These are phyloP conservation scores for Xiphias gladius DNA, from an alignment of 2,113 vertebrate species.

Conservation along the genomic window DNA sequence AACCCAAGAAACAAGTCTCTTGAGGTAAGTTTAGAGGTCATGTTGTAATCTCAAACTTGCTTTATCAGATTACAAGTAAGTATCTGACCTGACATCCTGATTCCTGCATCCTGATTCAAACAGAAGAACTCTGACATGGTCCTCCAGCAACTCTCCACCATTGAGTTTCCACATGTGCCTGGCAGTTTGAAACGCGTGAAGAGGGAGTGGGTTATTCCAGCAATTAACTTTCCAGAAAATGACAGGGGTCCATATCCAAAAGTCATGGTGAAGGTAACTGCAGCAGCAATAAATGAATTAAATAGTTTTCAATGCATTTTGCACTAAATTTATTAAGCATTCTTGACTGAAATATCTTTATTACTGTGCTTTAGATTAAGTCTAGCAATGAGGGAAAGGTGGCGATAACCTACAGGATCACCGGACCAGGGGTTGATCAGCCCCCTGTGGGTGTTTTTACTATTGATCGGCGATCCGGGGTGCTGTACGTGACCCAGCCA, in stretches of 20 bases:
- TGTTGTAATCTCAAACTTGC: neutral
- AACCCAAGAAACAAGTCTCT: neutral
- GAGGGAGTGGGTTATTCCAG: conserved; percentile 76
- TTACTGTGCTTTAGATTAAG: conserved; percentile 60
- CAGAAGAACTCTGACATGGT: neutral
- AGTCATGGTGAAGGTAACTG: conserved; percentile 62
- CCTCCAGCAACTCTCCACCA: neutral
- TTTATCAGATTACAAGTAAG: neutral
- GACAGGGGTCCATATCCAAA: conserved; percentile 67
- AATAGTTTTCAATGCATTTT: neutral
- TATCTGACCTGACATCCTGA: neutral
- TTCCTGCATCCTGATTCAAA: conserved; percentile 8
- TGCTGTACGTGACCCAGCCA: conserved; percentile 62
- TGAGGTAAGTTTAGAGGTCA: conserved; percentile 6
- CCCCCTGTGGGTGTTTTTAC: conserved; percentile 71
- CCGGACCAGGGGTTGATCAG: conserved; percentile 68
- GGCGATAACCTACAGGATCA: conserved; percentile 71
- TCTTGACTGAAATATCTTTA: neutral
- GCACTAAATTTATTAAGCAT: neutral
- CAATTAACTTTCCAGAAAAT: conserved; percentile 70
- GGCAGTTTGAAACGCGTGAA: conserved; percentile 65
- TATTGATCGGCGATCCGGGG: conserved; percentile 42
- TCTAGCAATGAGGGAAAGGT: conserved; percentile 55
- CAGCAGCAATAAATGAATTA: neutral
- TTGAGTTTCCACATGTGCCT: conserved; percentile 5